Evolutionary conservation across 1,140 invertebrate species (phyloP), one percentile per base, ranked within the genome.

Genomic region (Heterodera carotae): DNA sequence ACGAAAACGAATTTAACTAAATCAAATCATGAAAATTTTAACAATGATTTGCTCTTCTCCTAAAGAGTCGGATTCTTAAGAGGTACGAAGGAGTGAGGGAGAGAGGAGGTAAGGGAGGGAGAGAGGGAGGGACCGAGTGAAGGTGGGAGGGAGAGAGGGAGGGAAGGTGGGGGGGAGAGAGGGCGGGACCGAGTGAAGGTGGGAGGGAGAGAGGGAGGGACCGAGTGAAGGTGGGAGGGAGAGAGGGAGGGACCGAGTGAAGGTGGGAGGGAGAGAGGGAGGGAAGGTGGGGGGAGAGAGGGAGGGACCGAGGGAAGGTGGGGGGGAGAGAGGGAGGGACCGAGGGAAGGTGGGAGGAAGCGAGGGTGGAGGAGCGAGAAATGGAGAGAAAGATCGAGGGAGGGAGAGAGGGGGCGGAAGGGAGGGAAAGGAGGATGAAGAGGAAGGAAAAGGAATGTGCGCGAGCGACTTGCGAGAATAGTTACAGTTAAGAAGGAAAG

Each of bases 321-420:
- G 39, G 25, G 31, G n/a, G 29, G 39, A 43, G 39, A n/a, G n/a
- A 69, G 68, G n/a, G 39, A 27, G 36, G 39, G 39, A n/a, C n/a
- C n/a, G 39, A 18, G 64, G 22, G 64, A 5, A 67, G 64, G 15
- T 67, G n/a, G 36, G 31, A n/a, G 36, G 36, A 48, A 8, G 39
- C 27, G 53, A 69, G 36, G 53, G 39, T 27, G 53, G 68, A 12
- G 68, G 68, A 69, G n/a, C n/a, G n/a, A 36, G 68, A 31, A 31
- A 48, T 12, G 10, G 53, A 33, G 15, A 18, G 29, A 29, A 69
- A 31, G 31, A 33, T 0, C 5, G 53, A 48, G 29, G 31, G 33
- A 43, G 33, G 48, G 34, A 31, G 36, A 31, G 29, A 70, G 34
- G 15, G 59, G 59, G 27, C 29, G 69, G 69, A 70, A 43, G 18